Evolutionary conservation across 2,113 vertebrate genomes (phyloP), one percentile per base, ranked within the genome.

Genomic region (Mus spicilegus): DNA sequence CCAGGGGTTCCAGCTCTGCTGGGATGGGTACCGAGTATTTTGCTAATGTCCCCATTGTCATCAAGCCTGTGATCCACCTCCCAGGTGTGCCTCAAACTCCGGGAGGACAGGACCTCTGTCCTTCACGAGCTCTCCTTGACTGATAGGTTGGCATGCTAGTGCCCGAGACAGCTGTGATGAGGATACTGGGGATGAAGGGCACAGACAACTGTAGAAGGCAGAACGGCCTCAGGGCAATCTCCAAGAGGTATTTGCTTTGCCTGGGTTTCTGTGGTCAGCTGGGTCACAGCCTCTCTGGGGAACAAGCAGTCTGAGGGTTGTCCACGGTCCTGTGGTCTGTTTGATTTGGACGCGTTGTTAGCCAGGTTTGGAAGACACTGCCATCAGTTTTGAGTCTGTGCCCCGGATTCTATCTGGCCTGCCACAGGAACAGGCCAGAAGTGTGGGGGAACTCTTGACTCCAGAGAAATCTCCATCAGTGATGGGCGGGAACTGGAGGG

Each of bases 141-240:
- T 1, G 0, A 11, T 51, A 28, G 63, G 30, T 61, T 63, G 20
- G 39, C 26, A 85, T 30, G 36, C 0, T 24, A 42, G 54, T 67
- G 28, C 17, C 75, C 0, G 0, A 7, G 26, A 22, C 4, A 26
- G 46, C 0, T 17, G 2, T 65, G 85, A 70, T 14, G 30, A n/a
- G 11, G 42, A n/a, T 19, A 5, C 2, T 16, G 20, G 7, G 10
- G 65, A 28, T 28, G 3, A 42, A 39, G 33, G 28, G 28, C 22
- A 30, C 69, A 65, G 17, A 6, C 3, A 87, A 30, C 5, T 49
- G 28, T 5, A 5, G 19, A 46, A 33, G 61, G 14, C 49, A 36
- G 6, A 86, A 28, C 24, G 28, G 7, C 58, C 58, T 39, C 58
- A 61, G 36, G 22, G 54, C 56, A 61, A 13, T 24, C 33, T 42